Evolutionary conservation across 2,113 vertebrate genomes (phyloP), one percentile per base, ranked within the genome.

Genomic region (Oenanthe melanoleuca): DNA sequence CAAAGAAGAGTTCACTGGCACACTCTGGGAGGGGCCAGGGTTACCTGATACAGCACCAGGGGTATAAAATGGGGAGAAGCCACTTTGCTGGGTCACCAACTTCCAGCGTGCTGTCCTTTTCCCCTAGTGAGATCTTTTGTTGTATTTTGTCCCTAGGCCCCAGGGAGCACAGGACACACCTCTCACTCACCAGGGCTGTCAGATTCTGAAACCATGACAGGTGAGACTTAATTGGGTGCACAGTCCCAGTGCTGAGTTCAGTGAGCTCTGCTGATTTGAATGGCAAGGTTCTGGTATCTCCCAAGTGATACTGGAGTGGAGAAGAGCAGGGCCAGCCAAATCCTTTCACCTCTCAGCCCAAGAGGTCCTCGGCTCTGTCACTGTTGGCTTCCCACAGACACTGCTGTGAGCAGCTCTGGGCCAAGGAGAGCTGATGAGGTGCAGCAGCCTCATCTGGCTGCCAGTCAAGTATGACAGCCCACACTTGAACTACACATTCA

Each of bases 371-470:
- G 5, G 14, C 44, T 16, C 45, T 72, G 45, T 24, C 60, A 50
- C 73, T 89, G 73, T 81, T 69, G 67, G 55, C 63, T 80, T 28
- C 66, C 59, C 20, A 10, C 19, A 8, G 74, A 53, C 74, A 45
- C 83, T 77, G 84, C 72, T 49, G 92, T 2, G 22, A 47, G 28
- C 80, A 44, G 55, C 0, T 60, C 83, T 57, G 60, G 88, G 19
- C 71, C 66, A 90, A 49, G 53, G 23, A 75, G 86, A 86, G 80
- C 42, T 88, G 71, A 86, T 67, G 72, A 73, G 77, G 75, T n/a
- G 42, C 83, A 86, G 86, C 93, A 93, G 92, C 40, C 83, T 88
- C 93, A 63, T 86, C 91, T 94, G 89, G 86, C 80, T 2, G 5
- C 60, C 73, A 73, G 31, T 74, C 83, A 78, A 86, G 37, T 61